Evolutionary conservation across 2,888 invertebrate species (phyloP), one percentile per base, ranked within the genome.

Genomic region (Himalopsyche kuldschensis): DNA sequence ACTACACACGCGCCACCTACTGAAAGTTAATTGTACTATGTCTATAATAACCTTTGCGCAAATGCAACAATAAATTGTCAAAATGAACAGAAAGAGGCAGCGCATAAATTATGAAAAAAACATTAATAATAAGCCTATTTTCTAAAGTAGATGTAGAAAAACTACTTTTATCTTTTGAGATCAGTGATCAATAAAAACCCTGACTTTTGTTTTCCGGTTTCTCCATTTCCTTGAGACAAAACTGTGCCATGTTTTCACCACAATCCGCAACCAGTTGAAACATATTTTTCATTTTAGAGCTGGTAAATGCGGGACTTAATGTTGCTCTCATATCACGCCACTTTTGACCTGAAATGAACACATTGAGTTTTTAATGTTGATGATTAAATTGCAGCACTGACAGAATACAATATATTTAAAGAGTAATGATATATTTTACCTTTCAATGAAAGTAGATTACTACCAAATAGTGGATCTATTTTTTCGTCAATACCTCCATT

Each of bases 391-490:
- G 1, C 1, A 41, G 4, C 41, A 41, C 15, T 41, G 15, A 41
- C 3, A 15, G 15, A n/a, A n/a, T n/a, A n/a, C n/a, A n/a, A n/a
- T n/a, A n/a, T 41, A 10, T 41, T 2, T 3, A 41, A 41, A 15
- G 15, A 3, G 11, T 15, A 15, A 15, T 4, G 41, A 41, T 15
- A 41, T 41, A 15, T 11, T 41, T 69, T 86, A 90, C 93, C 92
- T 87, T 89, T 90, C 87, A 93, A 88, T 2, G 89, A 88, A 63
- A 93, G 89, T 3, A 93, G 87, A 55, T 90, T 91, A 83, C 91
- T 91, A 0, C 90, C 90, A 87, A 93, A 92, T 0, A 94, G 86
- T 0, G 91, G 90, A 76, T 93, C 93, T 3, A 87, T 86, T 0
- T 88, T 87, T 15, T 90, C 89, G 2, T 88, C 88, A 3, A 90